Base-by-base conservation (phyloP, 2,888 invertebrate genomes). In the Drosophila maculinotata region DNA sequence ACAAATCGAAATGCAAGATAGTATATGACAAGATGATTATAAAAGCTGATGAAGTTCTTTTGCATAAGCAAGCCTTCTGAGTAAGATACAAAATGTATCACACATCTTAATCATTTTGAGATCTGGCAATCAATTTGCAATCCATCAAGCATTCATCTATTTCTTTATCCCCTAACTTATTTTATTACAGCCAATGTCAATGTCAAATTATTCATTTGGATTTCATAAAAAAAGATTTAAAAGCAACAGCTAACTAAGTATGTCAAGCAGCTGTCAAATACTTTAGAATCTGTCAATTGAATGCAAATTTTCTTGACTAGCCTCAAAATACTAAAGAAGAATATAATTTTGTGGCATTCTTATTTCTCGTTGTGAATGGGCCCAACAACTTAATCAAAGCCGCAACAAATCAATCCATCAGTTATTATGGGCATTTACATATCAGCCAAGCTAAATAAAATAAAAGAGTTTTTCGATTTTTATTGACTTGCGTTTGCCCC, bases 371-470 rank as follows among this genome's bases (percentile, higher is more conserved):
- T 63, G 60, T 81, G 79, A 84, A 81, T 79, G 67, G 65, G 8
- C 17, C 44, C 64, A 81, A 80, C 79, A 65, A 76, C 79, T 80
- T 63, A 85, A 80, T 80, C 79, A 63, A 59, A 66, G 56, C 67
- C 53, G 30, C 56, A 51, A 59, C 79, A 66, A 69, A 79, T 85
- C 85, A 80, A 80, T 85, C 82, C 79, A 82, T 82, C 80, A 85
- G 85, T 41, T 84, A 59, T 48, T 49, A 28, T 63, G 33, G 63
- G 30, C 73, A 72, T 68, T 69, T 77, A 63, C 62, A 77, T 60
- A 45, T 69, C 20, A 17, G 23, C 23, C 57, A 47, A 10, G 17
- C 15, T 68, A n/a, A n/a, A n/a, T n/a, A n/a, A n/a, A 57, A 56
- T 49, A 64, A 41, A 38, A 60, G 56, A 54, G 45, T 39, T 57